Evolutionary conservation across 2,888 invertebrate genomes (phyloP), one percentile per base, ranked within the genome.

Genomic region (Villa cingulata): DNA sequence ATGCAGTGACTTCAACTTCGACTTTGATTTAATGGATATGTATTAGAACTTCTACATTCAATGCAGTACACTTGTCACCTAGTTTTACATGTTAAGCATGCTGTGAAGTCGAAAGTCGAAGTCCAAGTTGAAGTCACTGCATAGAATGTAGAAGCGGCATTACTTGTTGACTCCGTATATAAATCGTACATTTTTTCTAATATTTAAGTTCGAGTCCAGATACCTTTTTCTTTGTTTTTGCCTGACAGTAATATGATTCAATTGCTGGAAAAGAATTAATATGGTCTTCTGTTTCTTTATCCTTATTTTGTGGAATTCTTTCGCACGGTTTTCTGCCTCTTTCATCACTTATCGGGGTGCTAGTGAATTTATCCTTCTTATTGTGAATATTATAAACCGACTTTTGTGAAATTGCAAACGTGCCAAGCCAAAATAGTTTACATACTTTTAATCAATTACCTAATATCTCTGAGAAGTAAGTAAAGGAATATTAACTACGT

Each of bases 371-470:
- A 39, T 43, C 20, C 45, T 48, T 42, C 2, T 27, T 17, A 32
- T 42, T 32, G 16, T 49, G 40, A 1, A 40, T 39, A 37, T 49
- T 43, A 17, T 43, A 45, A 2, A 48, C 41, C 3, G 45, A 19
- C 27, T 42, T 48, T 34, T 48, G 45, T 1, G 48, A 48, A 6
- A 48, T 39, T 17, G 23, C 18, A 32, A 45, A 45, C 2, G 45
- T 48, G 12, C 48, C 48, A 1, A 48, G 23, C 41, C 45, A 48
- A 46, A 39, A 49, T 3, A 39, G 15, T 34, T 46, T 49, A 20
- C 48, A 45, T 4, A 48, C 38, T n/a, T 41, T 34, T n/a, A 45
- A n/a, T 14, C n/a, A 29, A 15, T 48, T 45, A 41, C 34, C 45
- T 6, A 14, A 37, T n/a, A 42, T 6, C 17, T 45, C 45, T 12